Evolutionary conservation across 2,888 invertebrate species (phyloP).

Genomic region (Hesperia comma): DNA sequence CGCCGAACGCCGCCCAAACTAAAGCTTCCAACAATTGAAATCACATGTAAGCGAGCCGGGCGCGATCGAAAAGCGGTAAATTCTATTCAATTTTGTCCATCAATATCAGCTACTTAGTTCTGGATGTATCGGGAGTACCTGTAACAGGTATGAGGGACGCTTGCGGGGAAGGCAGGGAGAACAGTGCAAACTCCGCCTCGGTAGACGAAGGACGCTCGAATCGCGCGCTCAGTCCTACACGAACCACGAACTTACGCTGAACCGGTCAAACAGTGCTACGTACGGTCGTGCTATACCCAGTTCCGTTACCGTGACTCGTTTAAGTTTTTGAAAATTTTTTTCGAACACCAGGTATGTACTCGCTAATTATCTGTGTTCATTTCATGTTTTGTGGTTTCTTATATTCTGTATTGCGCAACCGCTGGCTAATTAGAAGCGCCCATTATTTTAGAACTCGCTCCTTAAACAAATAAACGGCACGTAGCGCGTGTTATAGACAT

Average conservation of each 20-base stretch:
- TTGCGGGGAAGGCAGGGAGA: conserved; percentile 64
- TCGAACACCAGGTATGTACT: conserved; percentile 27
- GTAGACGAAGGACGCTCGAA: conserved; percentile 55
- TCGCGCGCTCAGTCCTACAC: conserved; percentile 54
- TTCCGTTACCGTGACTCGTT: conserved; percentile 11
- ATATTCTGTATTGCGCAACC: conserved; percentile 34
- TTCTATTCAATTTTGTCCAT: conserved; percentile 77
- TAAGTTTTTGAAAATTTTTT: conserved; percentile 3
- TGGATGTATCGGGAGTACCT: conserved; percentile 70
- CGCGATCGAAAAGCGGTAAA: conserved; percentile 44
- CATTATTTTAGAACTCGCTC: conserved; percentile 33
- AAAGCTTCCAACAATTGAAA: conserved; percentile 17
- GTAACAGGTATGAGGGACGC: conserved; percentile 70
- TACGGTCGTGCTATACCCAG: conserved; percentile 17
- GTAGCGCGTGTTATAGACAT: conserved; percentile 24
- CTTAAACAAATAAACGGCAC: conserved; percentile 32
- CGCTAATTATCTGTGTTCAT: conserved; percentile 21
- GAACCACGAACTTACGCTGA: conserved; percentile 50
- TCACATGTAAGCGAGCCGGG: conserved; percentile 3
- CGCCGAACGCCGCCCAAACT: conserved; percentile 17
- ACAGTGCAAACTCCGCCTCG: conserved; percentile 71
- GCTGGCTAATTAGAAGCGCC: conserved; percentile 32
- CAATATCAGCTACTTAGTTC: conserved; percentile 78
- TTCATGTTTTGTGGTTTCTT: conserved; percentile 31
- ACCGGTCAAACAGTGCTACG: conserved; percentile 35